These are phyloP conservation scores for Zeugodacus cucurbitae DNA, from an alignment of 1,140 invertebrate genomes.

Conservation along the genomic window DNA sequence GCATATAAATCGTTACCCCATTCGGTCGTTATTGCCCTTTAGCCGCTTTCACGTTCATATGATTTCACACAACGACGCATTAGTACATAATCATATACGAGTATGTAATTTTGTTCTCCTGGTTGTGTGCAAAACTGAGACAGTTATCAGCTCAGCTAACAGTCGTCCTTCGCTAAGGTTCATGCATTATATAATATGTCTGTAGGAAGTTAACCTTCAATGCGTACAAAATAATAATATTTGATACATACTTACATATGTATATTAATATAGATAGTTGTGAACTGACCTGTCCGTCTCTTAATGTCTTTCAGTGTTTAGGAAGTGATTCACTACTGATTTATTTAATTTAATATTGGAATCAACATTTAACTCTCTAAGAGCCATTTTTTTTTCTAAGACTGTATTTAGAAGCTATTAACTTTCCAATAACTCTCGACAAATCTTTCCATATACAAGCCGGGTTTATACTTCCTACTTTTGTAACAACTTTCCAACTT, in stretches of 20 bases:
- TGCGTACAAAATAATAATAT: not conserved
- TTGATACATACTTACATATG: not conserved
- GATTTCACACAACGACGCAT: not conserved
- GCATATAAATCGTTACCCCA: not conserved
- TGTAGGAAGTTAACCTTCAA: not conserved
- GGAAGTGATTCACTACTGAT: too few relatives aligned
- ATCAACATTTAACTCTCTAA: too few relatives aligned
- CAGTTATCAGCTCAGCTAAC: not conserved
- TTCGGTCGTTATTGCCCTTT: not conserved
- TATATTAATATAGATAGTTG: not conserved
- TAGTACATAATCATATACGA: not conserved
- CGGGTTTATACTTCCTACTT: too few relatives aligned
- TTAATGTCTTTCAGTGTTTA: too few relatives aligned
- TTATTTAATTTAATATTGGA: too few relatives aligned
- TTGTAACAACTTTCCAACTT: too few relatives aligned
- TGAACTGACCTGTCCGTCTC: too few relatives aligned
- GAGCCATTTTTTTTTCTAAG: not conserved
- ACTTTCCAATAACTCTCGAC: too few relatives aligned
- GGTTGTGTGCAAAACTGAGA: not conserved
- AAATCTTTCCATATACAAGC: not conserved
- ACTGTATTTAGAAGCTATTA: too few relatives aligned
- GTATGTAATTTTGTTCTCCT: not conserved
- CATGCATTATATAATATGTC: not conserved
- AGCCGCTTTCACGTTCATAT: not conserved
- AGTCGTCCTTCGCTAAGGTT: not conserved